phyloP scores from a whole-genome alignment of 2,797 vertebrate genomes.

The Darevskia nairensis region DNA sequence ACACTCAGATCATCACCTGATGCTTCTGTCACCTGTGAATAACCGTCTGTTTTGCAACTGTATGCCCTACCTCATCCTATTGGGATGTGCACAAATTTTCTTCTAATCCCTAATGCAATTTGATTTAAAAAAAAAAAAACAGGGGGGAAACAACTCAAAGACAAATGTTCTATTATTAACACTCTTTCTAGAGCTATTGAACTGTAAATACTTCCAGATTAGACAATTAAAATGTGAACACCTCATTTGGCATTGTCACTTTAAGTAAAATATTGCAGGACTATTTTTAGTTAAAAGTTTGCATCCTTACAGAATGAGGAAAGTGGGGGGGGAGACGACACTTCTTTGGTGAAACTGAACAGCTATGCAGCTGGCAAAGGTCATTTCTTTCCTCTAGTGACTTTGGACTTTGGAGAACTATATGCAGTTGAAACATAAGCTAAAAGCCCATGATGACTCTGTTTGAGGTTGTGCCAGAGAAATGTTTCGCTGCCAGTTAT shows the following conservation, averaged over 20 bases:
- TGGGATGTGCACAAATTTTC: not conserved
- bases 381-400: conserved; percentile 21
- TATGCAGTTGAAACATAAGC: not conserved
- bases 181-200: conserved; percentile 62
- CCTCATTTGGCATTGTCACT: conserved; percentile 43
- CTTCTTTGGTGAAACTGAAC: not conserved
- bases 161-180: conserved; percentile 59
- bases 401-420: conserved; percentile 12
- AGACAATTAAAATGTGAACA: conserved; percentile 55
- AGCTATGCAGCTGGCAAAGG: not conserved
- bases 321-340: not conserved
- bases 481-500: conserved; percentile 13
- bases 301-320: conserved; percentile 32
- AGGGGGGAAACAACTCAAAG: not conserved
- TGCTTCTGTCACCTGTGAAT: not conserved
- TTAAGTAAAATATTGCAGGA: conserved; percentile 51
- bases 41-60: not conserved
- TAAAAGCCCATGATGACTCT: not conserved
- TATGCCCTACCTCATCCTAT: not conserved
- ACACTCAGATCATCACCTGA: not conserved
- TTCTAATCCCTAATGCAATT: conserved; percentile 8
- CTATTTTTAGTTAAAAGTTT: conserved; percentile 51
- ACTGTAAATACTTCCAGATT: conserved; percentile 40
- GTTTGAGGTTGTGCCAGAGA: conserved; percentile 17
- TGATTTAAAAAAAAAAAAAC: not conserved